Percentiles rank a stretch among this genome's conserved stretches.
phyloP scores from a whole-genome alignment of 2,113 vertebrate species.

The Entomyzon cyanotis region DNA sequence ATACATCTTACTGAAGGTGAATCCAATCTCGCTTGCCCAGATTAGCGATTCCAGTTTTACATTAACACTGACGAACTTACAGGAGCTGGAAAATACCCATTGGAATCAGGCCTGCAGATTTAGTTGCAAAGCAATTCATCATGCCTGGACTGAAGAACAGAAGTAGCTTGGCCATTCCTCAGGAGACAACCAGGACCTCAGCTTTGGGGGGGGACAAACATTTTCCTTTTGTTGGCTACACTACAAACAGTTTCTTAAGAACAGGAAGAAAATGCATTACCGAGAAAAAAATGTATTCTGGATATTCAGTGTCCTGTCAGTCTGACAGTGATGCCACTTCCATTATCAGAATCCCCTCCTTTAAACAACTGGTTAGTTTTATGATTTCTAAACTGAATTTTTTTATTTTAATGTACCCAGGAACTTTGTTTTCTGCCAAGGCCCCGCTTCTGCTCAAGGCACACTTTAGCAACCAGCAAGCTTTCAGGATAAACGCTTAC shows the following conservation, averaged over 20 bases:
- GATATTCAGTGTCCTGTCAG: rapidly evolving
- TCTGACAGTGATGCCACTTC: not conserved
- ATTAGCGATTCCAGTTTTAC: not conserved
- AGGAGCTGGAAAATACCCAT: not conserved
- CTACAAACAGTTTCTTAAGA: not conserved
- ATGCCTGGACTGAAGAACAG: not conserved
- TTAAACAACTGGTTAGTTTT: not conserved
- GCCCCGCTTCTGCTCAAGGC: not conserved
- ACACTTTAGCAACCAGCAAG: conserved; percentile 16
- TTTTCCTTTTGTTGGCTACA: not conserved
- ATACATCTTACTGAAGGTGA: not conserved
- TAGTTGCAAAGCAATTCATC: not conserved
- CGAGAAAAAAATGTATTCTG: not conserved
- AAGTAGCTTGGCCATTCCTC: not conserved
- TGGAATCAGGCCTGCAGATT: not conserved
- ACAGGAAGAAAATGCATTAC: not conserved
- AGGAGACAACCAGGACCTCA: not conserved
- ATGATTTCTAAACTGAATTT: not conserved
- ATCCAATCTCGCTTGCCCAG: not conserved
- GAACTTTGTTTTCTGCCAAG: conserved; percentile 4
- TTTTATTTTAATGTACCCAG: not conserved
- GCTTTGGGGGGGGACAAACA: not conserved
- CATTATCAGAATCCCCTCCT: not conserved
- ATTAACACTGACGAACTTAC: not conserved
- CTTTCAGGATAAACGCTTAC: conserved; percentile 16